phyloP scores from a whole-genome alignment of 2,888 invertebrate genomes.

The Lepeophtheirus nordmannii region DNA sequence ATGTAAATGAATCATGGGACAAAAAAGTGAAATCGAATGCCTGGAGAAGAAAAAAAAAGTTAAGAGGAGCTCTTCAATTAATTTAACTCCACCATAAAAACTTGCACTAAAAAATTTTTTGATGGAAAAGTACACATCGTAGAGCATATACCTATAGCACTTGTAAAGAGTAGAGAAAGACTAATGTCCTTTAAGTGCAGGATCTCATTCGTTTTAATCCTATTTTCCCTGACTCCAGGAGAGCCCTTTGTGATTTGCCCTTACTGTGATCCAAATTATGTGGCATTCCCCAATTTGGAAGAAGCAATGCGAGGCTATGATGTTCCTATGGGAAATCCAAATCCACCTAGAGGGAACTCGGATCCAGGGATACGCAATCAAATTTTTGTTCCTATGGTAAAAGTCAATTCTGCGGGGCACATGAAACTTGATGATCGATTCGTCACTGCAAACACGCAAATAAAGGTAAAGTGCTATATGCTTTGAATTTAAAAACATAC shows the following conservation, averaged over 20 bases:
- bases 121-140: too few species aligned
- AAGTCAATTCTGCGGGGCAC: conserved; percentile 5
- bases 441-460: conserved; percentile 14
- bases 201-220: too few species aligned
- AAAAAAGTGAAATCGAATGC: too few species aligned
- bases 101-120: too few species aligned
- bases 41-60: too few species aligned
- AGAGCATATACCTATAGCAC: too few species aligned
- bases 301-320: conserved; percentile 20
- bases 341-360: conserved; percentile 5
- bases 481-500: too few species aligned
- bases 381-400: conserved; percentile 16
- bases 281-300: conserved; percentile 18
- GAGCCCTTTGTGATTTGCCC: conserved; percentile 15
- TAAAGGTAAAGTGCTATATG: not conserved
- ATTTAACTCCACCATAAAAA: too few species aligned
- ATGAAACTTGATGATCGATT: not conserved
- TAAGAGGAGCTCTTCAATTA: too few species aligned
- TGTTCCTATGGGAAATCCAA: conserved; percentile 19
- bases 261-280: conserved; percentile 19
- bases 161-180: too few species aligned
- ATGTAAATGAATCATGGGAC: too few species aligned
- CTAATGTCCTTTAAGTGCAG: too few species aligned
- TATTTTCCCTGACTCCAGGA: conserved; percentile 27
- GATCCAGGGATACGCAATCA: conserved; percentile 23